These are phyloP conservation scores for Pheosia gnoma DNA, from an alignment of 2,888 invertebrate genomes.

Conservation along the genomic window DNA sequence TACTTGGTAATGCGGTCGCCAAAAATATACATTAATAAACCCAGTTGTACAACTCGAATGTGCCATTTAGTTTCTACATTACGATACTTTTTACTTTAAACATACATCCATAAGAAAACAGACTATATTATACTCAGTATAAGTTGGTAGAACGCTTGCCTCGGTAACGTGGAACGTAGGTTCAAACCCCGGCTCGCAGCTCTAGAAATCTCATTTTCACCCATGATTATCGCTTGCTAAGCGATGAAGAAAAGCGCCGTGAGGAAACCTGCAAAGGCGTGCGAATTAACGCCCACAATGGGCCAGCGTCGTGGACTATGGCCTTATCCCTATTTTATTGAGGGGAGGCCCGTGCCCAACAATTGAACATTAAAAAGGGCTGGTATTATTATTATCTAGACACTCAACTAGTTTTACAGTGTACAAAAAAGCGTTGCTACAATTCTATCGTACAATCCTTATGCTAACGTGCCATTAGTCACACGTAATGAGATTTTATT, in stretches of 20 bases:
- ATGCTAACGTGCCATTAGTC: constrained; percentile 1
- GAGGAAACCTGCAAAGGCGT: too few relatives aligned
- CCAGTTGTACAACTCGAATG: constrained; percentile 16
- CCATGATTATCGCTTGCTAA: too few relatives aligned
- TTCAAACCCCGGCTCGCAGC: too few relatives aligned
- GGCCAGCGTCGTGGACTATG: too few relatives aligned
- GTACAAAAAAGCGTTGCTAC: background rate
- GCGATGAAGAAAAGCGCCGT: too few relatives aligned
- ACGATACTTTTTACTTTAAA: constrained; percentile 13
- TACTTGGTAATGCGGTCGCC: constrained; percentile 19
- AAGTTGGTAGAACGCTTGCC: too few relatives aligned
- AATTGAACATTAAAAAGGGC: background rate
- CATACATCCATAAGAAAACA: background rate
- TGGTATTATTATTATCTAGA: background rate
- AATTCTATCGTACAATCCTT: background rate
- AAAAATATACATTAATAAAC: constrained; percentile 21
- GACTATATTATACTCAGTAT: background rate
- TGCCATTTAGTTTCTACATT: constrained; percentile 12
- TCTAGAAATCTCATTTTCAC: too few relatives aligned
- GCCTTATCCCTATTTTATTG: too few relatives aligned
- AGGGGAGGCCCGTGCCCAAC: too few relatives aligned
- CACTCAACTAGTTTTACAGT: background rate
- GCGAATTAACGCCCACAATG: too few relatives aligned
- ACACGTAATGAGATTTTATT: constrained; percentile 1
- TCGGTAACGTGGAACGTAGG: too few relatives aligned